Evolutionary conservation across 2,113 vertebrate species (phyloP), one percentile per base, ranked within the genome.

Genomic region (Ameiurus melas): DNA sequence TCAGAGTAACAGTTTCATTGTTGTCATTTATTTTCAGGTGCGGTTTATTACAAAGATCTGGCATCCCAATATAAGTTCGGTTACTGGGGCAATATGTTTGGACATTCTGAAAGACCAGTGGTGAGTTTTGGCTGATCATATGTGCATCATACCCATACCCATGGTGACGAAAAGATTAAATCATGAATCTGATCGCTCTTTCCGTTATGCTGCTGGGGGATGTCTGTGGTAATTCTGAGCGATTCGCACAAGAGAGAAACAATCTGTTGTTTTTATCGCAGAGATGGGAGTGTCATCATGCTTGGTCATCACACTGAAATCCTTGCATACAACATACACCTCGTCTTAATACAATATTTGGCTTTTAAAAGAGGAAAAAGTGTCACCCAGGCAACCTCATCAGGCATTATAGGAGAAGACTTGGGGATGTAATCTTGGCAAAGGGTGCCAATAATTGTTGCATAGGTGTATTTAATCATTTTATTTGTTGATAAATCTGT

Each of bases 41-140:
- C 97, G 98, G 92, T 99, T 99, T 96, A 99, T 99, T 92, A 98
- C 97, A 88, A 99, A 98, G 96, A 99, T 99, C 95, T 99, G 98
- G 98, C 98, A 99, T 95, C 98, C 98, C 94, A 99, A 99, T 93
- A 99, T 99, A 96, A 99, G 98, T 95, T 99, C 98, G 84, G 98
- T 99, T 94, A 99, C 98, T 36, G 98, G 98, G 90, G 98, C 98
- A 60, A 99, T 99, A 95, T 99, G 98, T 96, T 96, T 99, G 97
- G 98, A 99, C 94, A 99, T 99, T 94, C 96, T 99, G 94, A 99
- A 99, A 96, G 98, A 99, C 95, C 98, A 99, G 92, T 99, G 98
- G 98, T 99, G 96, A 97, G 97, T 94, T 79, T 33, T 47, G 22
- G 7, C 53, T 71, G 25, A 43, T 33, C 70, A 4, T 53, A n/a